Evolutionary conservation across 2,888 invertebrate genomes (phyloP).

Genomic region (Arrhopalites spinosus): DNA sequence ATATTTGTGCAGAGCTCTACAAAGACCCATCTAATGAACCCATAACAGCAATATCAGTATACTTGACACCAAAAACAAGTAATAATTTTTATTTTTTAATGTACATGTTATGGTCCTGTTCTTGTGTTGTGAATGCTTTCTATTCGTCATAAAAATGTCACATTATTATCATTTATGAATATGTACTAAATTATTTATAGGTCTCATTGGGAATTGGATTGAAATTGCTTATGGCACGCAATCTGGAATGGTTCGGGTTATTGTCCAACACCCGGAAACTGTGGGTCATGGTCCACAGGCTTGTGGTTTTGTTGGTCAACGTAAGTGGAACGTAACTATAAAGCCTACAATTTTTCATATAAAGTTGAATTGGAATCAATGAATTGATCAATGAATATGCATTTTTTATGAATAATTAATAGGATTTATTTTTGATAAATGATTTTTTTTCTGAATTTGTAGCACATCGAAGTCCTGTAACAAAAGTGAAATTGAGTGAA

Average conservation of each 20-base stretch:
- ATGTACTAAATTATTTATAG: conserved; percentile 62
- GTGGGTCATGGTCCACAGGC: conserved; percentile 94
- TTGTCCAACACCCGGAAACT: conserved; percentile 90
- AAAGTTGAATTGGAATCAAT: too few relatives aligned
- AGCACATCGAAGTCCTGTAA: conserved; percentile 94
- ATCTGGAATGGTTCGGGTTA: conserved; percentile 89
- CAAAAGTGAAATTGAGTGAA: conserved; percentile 91
- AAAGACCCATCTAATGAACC: conserved; percentile 89
- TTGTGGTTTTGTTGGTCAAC: neutral
- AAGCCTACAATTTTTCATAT: too few relatives aligned
- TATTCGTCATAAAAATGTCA: too few relatives aligned
- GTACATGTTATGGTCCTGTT: too few relatives aligned
- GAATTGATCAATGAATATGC: too few relatives aligned
- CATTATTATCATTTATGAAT: neutral
- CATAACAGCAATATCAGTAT: conserved; percentile 97
- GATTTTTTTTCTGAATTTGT: conserved; percentile 77
- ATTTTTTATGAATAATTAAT: neutral
- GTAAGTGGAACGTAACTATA: neutral
- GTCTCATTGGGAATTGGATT: conserved; percentile 97
- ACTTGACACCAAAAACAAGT: conserved; percentile 99
- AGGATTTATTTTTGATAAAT: conserved; percentile 73
- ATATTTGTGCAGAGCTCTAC: conserved; percentile 39
- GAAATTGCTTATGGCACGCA: conserved; percentile 99
- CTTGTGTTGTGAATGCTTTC: too few relatives aligned
- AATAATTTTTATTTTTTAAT: conserved; percentile 58